Base-by-base conservation (phyloP, 2,888 invertebrate species). In the Apotomis betuletana region DNA sequence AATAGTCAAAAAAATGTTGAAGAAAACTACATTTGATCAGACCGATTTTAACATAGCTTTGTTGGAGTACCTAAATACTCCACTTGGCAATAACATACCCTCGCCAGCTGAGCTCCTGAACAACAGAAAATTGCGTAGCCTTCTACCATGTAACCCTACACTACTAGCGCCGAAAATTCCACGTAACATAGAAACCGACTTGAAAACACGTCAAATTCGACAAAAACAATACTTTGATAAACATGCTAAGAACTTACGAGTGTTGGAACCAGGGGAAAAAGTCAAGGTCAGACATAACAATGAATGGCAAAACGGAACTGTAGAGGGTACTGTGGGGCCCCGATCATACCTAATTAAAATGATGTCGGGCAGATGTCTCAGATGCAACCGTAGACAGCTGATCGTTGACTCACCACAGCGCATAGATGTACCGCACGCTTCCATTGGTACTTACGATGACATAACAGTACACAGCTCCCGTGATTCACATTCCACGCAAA, bases 1-100 rank as follows among this genome's bases (percentile, higher is more conserved):
- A 27, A 62, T 46, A 10, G 49, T 67, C 8, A 74, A 74, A 62
- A 74, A 52, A 13, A 63, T 52, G 13, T 3, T 63, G 9, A 63
- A 49, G 12, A 49, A 61, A 44, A 61, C 61, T 0, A 10, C 15
- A 3, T 61, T 49, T 10, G 46, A 61, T 4, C 44, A 13, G 3
- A 15, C 10, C 0, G 61, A 61, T 12, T 61, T 49, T 10, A 2
- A 61, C 10, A 3, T 15, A 49, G 61, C 61, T 10, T 13, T 61
- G 5, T 46, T 61, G 10, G 61, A 61, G 13, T 61, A 49, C 36
- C 36, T 51, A 9, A 63, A 46, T 27, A 65, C 65, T 3, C 65
- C 65, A 12, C 10, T 65, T 3, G 6, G 10, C 12, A 15, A n/a
- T 12, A 12, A 57, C 1, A 5, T 65, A 49, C 44, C 55, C 3